phyloP scores from a whole-genome alignment of 2,113 vertebrate genomes.

The Galeopterus variegatus region DNA sequence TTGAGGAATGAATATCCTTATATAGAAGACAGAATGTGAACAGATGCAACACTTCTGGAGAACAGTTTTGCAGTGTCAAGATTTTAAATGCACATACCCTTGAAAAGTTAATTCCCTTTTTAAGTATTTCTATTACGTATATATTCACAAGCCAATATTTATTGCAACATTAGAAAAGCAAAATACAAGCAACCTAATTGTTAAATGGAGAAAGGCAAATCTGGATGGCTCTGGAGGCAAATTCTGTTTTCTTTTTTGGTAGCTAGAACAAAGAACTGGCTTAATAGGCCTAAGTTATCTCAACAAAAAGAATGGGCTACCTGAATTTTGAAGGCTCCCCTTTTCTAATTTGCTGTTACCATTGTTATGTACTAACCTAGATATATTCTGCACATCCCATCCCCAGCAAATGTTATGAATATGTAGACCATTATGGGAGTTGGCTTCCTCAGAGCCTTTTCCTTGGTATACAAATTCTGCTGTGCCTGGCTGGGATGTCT shows the following conservation, averaged over 20 bases:
- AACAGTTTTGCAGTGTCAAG: background rate
- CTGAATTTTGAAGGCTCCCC: background rate
- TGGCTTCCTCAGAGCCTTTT: constrained; percentile 33
- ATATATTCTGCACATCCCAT: background rate
- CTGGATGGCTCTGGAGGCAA: background rate
- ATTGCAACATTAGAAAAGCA: background rate
- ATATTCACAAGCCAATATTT: background rate
- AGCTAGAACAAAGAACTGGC: background rate
- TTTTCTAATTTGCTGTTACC: background rate
- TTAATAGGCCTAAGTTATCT: background rate
- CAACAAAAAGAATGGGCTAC: background rate
- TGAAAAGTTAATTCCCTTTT: constrained; percentile 3
- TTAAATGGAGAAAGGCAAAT: background rate
- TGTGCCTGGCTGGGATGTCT: background rate
- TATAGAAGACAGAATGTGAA: background rate
- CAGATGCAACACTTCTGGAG: background rate
- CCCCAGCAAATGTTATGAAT: background rate
- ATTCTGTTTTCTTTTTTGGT: background rate
- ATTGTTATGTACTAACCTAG: background rate
- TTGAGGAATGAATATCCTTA: background rate
- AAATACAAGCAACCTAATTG: background rate
- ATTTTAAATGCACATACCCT: constrained; percentile 29
- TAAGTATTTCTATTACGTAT: background rate
- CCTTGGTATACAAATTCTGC: background rate
- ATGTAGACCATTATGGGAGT: background rate